A percentile compares a stretch with the other conserved stretches of the same genome.
Conservation (phyloP, 1,140 invertebrate species). For the Vanessa atalanta region DNA sequence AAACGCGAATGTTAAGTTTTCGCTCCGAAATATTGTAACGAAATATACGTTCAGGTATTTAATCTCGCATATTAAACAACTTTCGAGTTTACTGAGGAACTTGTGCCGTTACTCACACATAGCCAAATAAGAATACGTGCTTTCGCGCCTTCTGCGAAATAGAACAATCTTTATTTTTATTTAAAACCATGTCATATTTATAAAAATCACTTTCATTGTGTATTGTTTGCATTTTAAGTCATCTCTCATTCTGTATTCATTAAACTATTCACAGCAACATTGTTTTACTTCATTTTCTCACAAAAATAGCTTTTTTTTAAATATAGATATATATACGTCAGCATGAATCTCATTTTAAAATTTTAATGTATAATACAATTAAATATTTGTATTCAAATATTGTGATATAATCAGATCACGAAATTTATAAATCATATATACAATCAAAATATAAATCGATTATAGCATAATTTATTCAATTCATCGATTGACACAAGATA, state of each 20-base stretch:
- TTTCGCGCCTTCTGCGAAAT: constrained; percentile 38
- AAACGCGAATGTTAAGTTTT: constrained; percentile 20
- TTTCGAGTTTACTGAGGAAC: neutral
- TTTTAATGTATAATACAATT: neutral
- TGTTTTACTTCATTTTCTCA: constrained; percentile 41
- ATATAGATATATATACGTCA: neutral
- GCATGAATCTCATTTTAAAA: neutral
- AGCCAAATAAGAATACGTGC: constrained; percentile 34
- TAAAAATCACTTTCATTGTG: constrained; percentile 30
- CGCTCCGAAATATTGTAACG: constrained; percentile 17
- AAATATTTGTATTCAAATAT: neutral
- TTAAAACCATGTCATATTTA: constrained; percentile 17
- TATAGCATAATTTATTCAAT: neutral
- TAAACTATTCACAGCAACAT: constrained; percentile 40
- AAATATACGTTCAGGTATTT: neutral
- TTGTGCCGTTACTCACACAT: constrained; percentile 40
- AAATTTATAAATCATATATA: neutral
- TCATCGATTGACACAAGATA: neutral
- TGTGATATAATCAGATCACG: neutral
- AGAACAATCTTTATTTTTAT: constrained; percentile 16
- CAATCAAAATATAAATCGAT: neutral
- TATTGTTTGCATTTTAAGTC: constrained; percentile 25
- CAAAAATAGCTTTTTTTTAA: neutral
- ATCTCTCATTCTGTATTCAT: constrained; percentile 31
- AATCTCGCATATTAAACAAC: neutral